Percentiles rank a stretch among this genome's conserved stretches.
phyloP scores from a whole-genome alignment of 2,113 vertebrate genomes.

The Melanostigma gelatinosum region DNA sequence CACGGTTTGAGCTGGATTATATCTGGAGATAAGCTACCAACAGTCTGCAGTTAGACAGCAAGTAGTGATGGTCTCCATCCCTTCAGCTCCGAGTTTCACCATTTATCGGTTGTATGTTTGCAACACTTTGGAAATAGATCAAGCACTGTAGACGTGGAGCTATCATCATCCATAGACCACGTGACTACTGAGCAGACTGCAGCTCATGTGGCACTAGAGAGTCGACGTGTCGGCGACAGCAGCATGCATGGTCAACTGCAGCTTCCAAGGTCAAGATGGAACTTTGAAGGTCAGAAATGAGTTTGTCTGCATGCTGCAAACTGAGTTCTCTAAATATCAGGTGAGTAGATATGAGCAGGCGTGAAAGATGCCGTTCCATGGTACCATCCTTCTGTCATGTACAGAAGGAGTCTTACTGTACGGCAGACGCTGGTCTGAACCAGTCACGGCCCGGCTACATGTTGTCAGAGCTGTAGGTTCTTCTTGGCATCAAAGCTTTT shows the following conservation, averaged over 20 bases:
- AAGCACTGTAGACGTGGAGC: neutral
- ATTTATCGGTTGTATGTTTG: neutral
- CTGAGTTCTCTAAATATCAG: neutral
- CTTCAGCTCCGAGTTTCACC: neutral
- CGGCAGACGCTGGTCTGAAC: neutral
- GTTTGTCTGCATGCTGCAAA: neutral
- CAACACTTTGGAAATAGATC: too few species aligned
- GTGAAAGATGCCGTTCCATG: too few species aligned
- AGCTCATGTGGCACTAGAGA: neutral
- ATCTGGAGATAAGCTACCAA: neutral
- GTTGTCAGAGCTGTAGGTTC: too few species aligned
- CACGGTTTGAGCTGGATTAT: neutral
- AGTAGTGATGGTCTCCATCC: neutral
- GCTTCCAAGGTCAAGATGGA: neutral
- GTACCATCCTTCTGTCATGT: neutral
- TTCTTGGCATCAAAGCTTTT: too few species aligned
- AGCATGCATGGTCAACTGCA: neutral
- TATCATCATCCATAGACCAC: neutral
- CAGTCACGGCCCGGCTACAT: too few species aligned
- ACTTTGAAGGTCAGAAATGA: neutral
- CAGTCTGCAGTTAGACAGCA: neutral
- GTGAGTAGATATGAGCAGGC: too few species aligned
- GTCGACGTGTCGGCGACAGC: neutral
- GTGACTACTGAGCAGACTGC: neutral
- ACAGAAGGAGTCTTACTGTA: neutral